Percentiles rank a stretch among this genome's conserved stretches.
phyloP scores from a whole-genome alignment of 2,888 invertebrate species.

The Octodonta nipae region DNA sequence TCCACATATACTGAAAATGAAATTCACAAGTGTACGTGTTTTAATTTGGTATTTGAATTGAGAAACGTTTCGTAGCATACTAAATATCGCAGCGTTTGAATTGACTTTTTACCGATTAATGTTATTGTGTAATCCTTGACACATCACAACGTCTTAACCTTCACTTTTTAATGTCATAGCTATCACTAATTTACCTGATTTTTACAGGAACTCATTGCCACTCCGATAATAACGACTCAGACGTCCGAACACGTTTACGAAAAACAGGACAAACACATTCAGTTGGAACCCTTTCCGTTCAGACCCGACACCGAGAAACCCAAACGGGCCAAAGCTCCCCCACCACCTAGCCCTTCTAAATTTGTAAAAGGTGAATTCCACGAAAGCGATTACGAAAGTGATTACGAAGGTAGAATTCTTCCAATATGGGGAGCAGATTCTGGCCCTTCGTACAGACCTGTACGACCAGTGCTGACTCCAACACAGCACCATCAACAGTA shows the following conservation, averaged over 20 bases:
- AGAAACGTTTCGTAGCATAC: no score
- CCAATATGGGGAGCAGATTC: constrained; percentile 47
- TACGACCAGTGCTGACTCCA: constrained; percentile 42
- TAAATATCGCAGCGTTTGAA: no score
- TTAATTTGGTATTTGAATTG: no score
- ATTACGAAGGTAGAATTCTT: constrained; percentile 50
- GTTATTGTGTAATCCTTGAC: no score
- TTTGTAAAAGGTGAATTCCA: constrained; percentile 51
- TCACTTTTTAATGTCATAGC: no score
- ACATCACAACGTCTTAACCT: no score
- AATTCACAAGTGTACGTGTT: no score
- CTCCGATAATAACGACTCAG: constrained; percentile 39
- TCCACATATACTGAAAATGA: no score
- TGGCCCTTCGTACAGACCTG: constrained; percentile 45
- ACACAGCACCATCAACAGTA: constrained; percentile 35
- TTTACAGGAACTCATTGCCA: constrained; percentile 41
- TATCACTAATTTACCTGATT: neutral
- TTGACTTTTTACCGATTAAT: no score
- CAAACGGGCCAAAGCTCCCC: constrained; percentile 34
- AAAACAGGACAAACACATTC: constrained; percentile 29
- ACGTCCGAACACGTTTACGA: constrained; percentile 29
- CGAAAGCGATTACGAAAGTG: constrained; percentile 61
- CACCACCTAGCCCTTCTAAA: constrained; percentile 49
- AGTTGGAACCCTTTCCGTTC: constrained; percentile 37
- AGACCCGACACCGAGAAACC: constrained; percentile 32